Evolutionary conservation across 2,113 vertebrate genomes (phyloP).

Genomic region (Sapajus apella): DNA sequence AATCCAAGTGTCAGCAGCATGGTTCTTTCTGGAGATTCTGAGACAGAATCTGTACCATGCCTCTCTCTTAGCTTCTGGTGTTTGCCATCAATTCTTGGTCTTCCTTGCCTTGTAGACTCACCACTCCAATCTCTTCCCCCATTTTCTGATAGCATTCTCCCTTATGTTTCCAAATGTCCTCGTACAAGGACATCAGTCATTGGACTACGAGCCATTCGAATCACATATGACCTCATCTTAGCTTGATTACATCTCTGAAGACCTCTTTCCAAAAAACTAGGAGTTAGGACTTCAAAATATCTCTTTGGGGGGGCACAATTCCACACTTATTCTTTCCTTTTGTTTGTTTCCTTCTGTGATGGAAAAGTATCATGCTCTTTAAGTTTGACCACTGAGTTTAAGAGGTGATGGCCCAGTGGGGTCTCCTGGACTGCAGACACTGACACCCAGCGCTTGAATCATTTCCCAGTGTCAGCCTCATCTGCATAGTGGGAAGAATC

Average conservation of each 20-base stretch:
- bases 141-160: background rate
- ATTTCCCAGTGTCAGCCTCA: accelerated
- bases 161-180: background rate
- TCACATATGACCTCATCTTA: background rate
- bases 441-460: background rate
- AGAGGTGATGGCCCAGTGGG: background rate
- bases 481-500: background rate
- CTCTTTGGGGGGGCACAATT: background rate
- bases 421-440: background rate
- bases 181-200: background rate
- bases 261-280: background rate
- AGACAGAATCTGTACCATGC: background rate
- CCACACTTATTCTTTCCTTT: background rate
- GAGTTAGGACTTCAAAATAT: background rate
- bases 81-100: background rate
- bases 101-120: background rate
- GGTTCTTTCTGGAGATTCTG: background rate
- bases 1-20: background rate
- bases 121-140: background rate
- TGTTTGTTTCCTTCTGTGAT: background rate
- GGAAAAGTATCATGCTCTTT: background rate
- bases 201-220: background rate
- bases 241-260: background rate
- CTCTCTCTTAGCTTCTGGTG: background rate
- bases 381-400: background rate